Evolutionary conservation across 2,113 vertebrate species (phyloP).

Genomic region (Rhodinocichla rosea): DNA sequence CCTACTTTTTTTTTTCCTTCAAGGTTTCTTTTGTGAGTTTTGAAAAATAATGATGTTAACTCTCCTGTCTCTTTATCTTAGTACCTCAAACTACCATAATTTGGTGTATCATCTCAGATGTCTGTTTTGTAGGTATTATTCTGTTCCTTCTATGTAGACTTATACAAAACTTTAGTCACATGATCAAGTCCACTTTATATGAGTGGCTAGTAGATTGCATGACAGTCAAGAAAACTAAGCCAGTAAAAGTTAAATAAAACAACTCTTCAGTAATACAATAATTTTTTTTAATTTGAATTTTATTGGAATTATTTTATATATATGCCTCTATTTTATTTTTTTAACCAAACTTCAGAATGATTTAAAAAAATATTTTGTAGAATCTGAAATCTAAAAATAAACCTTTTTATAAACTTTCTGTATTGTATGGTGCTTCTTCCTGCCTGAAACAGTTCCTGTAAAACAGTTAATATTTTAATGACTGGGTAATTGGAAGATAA

Average conservation of each 20-base stretch:
- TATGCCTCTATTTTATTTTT: not conserved
- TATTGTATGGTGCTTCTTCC: not conserved
- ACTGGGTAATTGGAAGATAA: not conserved
- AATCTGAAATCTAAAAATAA: not conserved
- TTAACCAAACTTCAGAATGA: not conserved
- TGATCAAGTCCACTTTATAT: not conserved
- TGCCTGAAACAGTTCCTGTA: not conserved
- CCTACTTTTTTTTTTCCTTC: not conserved
- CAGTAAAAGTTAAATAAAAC: not conserved
- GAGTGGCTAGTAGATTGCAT: accelerated
- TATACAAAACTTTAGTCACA: not conserved
- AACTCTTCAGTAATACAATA: not conserved
- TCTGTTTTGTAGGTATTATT: not conserved
- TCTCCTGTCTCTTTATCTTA: not conserved
- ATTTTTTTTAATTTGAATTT: not conserved
- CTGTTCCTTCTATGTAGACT: not conserved
- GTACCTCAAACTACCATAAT: not conserved
- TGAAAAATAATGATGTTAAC: not conserved
- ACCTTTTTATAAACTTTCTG: not conserved
- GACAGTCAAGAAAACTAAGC: not conserved
- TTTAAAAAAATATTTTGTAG: not conserved
- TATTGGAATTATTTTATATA: not conserved
- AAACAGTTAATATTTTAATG: not conserved
- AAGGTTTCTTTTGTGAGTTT: not conserved
- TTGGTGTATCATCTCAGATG: not conserved